These are phyloP conservation scores for Crax fasciolata DNA, from an alignment of 2,797 vertebrate genomes.

Conservation along the genomic window DNA sequence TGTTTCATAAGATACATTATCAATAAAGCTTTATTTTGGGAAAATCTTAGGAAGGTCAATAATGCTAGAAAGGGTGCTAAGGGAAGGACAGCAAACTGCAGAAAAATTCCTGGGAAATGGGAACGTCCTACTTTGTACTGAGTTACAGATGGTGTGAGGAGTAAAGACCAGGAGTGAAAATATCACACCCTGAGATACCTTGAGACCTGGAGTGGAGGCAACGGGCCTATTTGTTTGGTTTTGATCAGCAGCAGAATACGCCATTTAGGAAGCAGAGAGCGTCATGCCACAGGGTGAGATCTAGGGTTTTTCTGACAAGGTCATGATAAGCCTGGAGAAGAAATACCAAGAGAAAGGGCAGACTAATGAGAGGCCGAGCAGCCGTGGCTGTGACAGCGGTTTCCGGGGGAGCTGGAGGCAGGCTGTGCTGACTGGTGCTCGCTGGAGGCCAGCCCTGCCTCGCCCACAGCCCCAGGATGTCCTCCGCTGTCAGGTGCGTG, in stretches of 20 bases:
- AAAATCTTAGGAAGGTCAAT: background rate
- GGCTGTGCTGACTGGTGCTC: background rate
- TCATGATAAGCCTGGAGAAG: background rate
- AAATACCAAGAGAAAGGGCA: background rate
- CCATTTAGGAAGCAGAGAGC: background rate
- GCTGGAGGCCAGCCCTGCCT: background rate
- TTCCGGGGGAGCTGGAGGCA: background rate
- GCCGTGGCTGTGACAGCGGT: background rate
- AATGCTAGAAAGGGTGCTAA: background rate
- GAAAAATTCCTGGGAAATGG: background rate
- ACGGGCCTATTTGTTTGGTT: background rate
- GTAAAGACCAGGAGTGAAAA: background rate
- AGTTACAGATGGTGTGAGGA: background rate
- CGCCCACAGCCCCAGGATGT: background rate
- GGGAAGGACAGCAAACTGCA: background rate
- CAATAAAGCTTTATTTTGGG: background rate
- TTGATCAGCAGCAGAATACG: background rate
- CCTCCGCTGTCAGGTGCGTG: fast-evolving
- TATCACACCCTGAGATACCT: background rate
- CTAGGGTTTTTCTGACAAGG: background rate
- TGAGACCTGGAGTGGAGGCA: background rate
- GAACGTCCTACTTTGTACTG: background rate
- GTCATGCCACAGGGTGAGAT: background rate
- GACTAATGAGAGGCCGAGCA: background rate
- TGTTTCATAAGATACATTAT: background rate